Percentiles rank a stretch among this genome's conserved stretches.
Evolutionary conservation across 2,797 vertebrate species (phyloP).

Genomic region (Esox lucius): DNA sequence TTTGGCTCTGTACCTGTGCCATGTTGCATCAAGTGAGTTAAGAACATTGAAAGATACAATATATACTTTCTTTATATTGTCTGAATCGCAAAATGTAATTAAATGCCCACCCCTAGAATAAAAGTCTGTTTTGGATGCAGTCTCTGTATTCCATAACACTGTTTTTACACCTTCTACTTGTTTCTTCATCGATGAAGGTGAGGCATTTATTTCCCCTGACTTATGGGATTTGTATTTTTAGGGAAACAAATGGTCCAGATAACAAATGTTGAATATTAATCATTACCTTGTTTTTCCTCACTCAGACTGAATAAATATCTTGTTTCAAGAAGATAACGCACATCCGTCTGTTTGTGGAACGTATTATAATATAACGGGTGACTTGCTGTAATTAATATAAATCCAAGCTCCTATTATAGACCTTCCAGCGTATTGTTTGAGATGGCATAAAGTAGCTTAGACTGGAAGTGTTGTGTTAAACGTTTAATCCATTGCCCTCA

Average conservation of each 20-base stretch:
- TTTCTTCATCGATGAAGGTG: slow-evolving; percentile 47
- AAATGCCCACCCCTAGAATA: no score
- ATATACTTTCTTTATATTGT: no score
- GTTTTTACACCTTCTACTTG: slow-evolving; percentile 16
- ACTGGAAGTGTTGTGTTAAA: background rate
- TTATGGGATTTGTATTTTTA: slow-evolving; percentile 29
- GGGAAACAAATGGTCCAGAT: slow-evolving; percentile 52
- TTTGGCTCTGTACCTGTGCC: no score
- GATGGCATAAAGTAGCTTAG: background rate
- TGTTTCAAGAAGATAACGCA: slow-evolving; percentile 23
- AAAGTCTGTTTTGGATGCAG: no score
- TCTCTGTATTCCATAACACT: no score
- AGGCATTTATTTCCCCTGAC: slow-evolving; percentile 44
- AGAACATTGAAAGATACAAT: no score
- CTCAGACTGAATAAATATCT: slow-evolving; percentile 32
- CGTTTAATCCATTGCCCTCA: background rate
- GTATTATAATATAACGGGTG: slow-evolving; percentile 26
- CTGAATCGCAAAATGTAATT: no score
- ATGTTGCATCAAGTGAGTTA: no score
- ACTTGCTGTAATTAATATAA: slow-evolving; percentile 15
- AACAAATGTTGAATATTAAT: slow-evolving; percentile 24
- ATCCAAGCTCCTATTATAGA: slow-evolving; percentile 8
- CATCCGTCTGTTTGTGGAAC: slow-evolving; percentile 9
- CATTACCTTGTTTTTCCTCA: slow-evolving; percentile 30
- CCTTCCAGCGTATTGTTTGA: background rate